Percentiles rank a stretch among this genome's conserved stretches.
Conservation (phyloP, 2,888 invertebrate genomes). For the Hirtodrosophila duncani region DNA sequence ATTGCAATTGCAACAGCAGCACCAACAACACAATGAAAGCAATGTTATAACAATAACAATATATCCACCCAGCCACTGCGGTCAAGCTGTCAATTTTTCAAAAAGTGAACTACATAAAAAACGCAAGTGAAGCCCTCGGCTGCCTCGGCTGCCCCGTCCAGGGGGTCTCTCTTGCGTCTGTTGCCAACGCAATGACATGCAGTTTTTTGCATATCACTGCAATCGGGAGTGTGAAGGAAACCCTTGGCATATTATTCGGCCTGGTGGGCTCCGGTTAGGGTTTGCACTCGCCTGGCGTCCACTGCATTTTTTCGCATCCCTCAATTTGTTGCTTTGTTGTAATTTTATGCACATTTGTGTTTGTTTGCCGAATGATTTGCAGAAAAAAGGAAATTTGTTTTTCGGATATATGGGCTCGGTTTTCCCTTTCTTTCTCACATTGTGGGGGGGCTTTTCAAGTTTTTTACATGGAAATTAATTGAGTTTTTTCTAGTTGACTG, state of each 20-base stretch:
- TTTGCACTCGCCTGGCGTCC: conserved; percentile 6
- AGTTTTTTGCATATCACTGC: conserved; percentile 70
- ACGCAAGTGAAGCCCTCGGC: conserved; percentile 36
- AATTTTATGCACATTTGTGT: conserved; percentile 71
- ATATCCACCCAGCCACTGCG: conserved; percentile 61
- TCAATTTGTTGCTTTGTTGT: conserved; percentile 70
- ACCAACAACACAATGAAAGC: conserved; percentile 26
- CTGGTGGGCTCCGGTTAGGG: conserved; percentile 11
- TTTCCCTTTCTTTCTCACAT: conserved; percentile 11
- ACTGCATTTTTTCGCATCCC: conserved; percentile 50
- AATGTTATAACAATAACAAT: conserved; percentile 65
- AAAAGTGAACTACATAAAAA: conserved; percentile 64
- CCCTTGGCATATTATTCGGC: conserved; percentile 13
- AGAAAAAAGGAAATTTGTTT: conserved; percentile 61
- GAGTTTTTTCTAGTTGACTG: conserved; percentile 73
- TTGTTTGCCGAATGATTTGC: conserved; percentile 72
- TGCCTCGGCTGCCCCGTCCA: conserved; percentile 10
- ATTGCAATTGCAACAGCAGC: conserved; percentile 69
- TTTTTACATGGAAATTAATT: conserved; percentile 68
- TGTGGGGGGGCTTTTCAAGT: conserved; percentile 27
- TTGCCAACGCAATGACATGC: conserved; percentile 70
- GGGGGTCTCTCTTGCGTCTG: conserved; percentile 21
- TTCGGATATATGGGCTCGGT: conserved; percentile 49
- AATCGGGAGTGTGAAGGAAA: conserved; percentile 34
- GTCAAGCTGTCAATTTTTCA: conserved; percentile 74